A percentile compares a stretch with the other conserved stretches of the same genome.
Evolutionary conservation across 2,113 vertebrate species (phyloP).

Genomic region (Bostrychus sinensis): DNA sequence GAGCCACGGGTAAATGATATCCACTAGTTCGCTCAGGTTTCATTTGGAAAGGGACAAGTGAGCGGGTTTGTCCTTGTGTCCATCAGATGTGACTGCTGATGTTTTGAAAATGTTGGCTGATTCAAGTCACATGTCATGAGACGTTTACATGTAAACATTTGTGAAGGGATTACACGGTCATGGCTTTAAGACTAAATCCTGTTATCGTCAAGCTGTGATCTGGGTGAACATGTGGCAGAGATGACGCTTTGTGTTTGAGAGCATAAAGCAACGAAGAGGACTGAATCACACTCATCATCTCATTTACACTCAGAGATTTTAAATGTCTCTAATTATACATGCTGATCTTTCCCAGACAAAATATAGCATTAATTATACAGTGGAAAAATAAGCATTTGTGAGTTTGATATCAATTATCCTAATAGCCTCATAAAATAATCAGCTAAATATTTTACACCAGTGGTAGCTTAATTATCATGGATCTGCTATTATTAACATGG

Average conservation of each 20-base stretch:
- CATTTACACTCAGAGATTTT: conserved; percentile 36
- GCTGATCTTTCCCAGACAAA: conserved; percentile 19
- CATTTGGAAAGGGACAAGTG: conserved; percentile 9
- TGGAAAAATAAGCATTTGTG: conserved; percentile 14
- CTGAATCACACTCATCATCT: conserved; percentile 57
- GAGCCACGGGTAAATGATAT: conserved; percentile 12
- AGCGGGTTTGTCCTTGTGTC: conserved; percentile 7
- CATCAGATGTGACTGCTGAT: conserved; percentile 4
- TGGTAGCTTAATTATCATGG: not conserved
- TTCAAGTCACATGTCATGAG: conserved; percentile 1
- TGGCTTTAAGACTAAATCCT: conserved; percentile 21
- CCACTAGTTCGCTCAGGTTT: conserved; percentile 32
- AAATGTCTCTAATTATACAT: conserved; percentile 23
- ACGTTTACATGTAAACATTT: conserved; percentile 52
- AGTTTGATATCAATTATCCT: conserved; percentile 20
- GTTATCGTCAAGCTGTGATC: not conserved
- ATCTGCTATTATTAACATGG: conserved; percentile 2
- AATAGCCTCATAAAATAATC: conserved; percentile 3
- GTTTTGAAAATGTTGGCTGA: conserved; percentile 33
- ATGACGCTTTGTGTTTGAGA: conserved; percentile 14
- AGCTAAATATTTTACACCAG: conserved; percentile 7
- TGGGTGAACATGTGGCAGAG: conserved; percentile 27
- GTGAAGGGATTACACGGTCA: not conserved
- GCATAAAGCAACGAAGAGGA: conserved; percentile 29
- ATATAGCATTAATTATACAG: conserved; percentile 31